Conservation (phyloP, 2,113 vertebrate species). For the Oophaga pumilio region DNA sequence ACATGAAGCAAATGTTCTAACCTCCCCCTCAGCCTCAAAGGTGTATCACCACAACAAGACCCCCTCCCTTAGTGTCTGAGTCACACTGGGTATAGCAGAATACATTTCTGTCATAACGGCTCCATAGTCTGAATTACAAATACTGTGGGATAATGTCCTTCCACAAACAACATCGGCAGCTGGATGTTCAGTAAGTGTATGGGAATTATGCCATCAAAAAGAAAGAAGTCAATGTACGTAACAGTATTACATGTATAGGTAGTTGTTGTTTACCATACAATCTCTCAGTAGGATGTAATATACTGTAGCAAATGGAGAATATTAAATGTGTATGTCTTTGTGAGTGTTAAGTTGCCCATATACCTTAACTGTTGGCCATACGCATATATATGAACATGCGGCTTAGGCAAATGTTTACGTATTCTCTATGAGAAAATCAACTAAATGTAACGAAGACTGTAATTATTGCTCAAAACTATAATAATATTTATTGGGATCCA, state of each 20-base stretch:
- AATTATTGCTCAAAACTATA: no score
- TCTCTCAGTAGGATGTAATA: no score
- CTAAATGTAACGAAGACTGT: no score
- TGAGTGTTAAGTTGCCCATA: no score
- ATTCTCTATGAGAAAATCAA: no score
- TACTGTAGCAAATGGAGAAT: no score
- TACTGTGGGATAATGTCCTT: not conserved
- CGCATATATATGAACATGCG: no score
- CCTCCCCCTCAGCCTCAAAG: conserved; percentile 18
- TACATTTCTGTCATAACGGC: conserved; percentile 23
- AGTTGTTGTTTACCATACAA: no score
- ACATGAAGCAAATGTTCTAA: conserved; percentile 45
- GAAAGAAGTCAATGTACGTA: not conserved
- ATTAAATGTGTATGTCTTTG: no score
- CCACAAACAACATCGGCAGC: not conserved
- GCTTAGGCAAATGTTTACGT: no score
- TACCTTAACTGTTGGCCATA: no score
- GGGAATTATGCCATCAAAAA: not conserved
- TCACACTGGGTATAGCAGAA: conserved; percentile 26
- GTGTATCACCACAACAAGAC: conserved; percentile 28
- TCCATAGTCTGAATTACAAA: not conserved
- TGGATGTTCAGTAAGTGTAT: not conserved
- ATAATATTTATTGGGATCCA: no score
- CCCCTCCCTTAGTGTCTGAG: not conserved
- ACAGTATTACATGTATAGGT: not conserved